These are phyloP conservation scores for Polyploca ridens DNA, from an alignment of 2,888 invertebrate species.

Conservation along the genomic window DNA sequence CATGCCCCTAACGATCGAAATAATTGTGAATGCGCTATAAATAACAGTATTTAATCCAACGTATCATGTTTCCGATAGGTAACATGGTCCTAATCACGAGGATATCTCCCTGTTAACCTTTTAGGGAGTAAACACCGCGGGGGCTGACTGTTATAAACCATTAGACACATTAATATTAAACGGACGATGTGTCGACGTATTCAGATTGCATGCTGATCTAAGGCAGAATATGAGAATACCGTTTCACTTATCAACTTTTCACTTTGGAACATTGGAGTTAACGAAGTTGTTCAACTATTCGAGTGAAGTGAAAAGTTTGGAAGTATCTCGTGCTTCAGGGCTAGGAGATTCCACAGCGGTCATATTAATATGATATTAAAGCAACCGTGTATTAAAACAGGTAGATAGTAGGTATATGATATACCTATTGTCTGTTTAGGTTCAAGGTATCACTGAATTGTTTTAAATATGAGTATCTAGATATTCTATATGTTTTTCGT, in stretches of 20 bases:
- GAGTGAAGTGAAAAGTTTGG: conserved; percentile 46
- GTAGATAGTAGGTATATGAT: too few species aligned
- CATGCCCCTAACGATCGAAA: conserved; percentile 7
- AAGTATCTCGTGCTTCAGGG: conserved; percentile 29
- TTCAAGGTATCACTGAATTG: too few species aligned
- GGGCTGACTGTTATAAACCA: conserved; percentile 39
- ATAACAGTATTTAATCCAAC: conserved; percentile 40
- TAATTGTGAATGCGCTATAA: background rate
- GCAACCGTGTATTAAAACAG: too few species aligned
- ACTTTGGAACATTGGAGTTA: conserved; percentile 37
- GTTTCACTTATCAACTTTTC: conserved; percentile 42
- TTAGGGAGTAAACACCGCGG: conserved; percentile 31
- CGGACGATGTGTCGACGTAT: conserved; percentile 29
- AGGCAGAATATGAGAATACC: conserved; percentile 24
- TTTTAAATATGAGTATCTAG: too few species aligned
- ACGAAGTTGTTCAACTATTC: conserved; percentile 45
- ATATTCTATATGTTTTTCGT: too few species aligned
- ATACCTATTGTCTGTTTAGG: too few species aligned
- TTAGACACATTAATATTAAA: conserved; percentile 66
- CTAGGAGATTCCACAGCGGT: conserved; percentile 8
- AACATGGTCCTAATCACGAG: conserved; percentile 57
- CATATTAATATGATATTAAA: background rate
- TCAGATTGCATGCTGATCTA: conserved; percentile 20
- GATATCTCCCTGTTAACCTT: conserved; percentile 12
- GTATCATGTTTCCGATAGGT: conserved; percentile 45